These are phyloP conservation scores for Drosophila nannoptera DNA, from an alignment of 1,140 invertebrate species.

Conservation along the genomic window DNA sequence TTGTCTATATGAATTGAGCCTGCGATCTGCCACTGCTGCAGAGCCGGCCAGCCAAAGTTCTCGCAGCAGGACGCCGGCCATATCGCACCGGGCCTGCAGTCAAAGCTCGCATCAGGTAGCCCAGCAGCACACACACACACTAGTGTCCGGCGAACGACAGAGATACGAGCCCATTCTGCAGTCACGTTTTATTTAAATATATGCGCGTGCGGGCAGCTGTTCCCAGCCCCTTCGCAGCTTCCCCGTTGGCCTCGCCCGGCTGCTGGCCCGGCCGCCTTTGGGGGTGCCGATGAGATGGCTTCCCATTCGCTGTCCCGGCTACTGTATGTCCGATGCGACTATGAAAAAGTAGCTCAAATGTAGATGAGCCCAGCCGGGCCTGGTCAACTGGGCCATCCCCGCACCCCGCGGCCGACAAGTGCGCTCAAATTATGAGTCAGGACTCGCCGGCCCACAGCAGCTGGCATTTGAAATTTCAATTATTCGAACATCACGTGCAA, in stretches of 20 bases:
- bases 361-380: slow-evolving; percentile 8
- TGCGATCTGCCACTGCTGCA: slow-evolving; percentile 42
- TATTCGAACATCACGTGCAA: slow-evolving; percentile 69
- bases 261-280: slow-evolving; percentile 19
- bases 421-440: slow-evolving; percentile 57
- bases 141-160: slow-evolving; percentile 71
- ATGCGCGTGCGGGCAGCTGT: slow-evolving; percentile 74
- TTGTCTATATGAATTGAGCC: slow-evolving; percentile 78
- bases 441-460: slow-evolving; percentile 57
- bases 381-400: background rate
- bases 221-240: too few species aligned
- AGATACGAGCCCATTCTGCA: slow-evolving; percentile 76
- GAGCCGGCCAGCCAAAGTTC: slow-evolving; percentile 53
- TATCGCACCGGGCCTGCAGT: slow-evolving; percentile 12
- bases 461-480: slow-evolving; percentile 66
- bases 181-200: slow-evolving; percentile 79
- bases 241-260: slow-evolving; percentile 11
- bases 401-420: slow-evolving; percentile 57
- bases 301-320: slow-evolving; percentile 36
- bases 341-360: slow-evolving; percentile 45
- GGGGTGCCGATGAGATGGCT: slow-evolving; percentile 55
- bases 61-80: slow-evolving; percentile 66
- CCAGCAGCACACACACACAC: slow-evolving; percentile 60
- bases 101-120: slow-evolving; percentile 54
- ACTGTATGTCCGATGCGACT: slow-evolving; percentile 43